Evolutionary conservation across 2,888 invertebrate species (phyloP).

Genomic region (Drosophila villosipedis): DNA sequence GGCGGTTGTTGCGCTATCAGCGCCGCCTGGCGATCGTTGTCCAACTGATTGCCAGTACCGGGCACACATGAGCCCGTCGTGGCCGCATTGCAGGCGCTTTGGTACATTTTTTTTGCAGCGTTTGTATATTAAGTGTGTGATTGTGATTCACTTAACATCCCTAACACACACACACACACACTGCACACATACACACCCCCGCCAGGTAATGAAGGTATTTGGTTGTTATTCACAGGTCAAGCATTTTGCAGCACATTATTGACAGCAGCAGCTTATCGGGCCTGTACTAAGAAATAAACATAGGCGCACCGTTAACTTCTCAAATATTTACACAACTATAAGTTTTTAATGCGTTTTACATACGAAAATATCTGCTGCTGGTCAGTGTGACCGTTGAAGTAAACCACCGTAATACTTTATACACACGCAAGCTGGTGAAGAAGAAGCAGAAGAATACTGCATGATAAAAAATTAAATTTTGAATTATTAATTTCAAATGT

Average conservation of each 20-base stretch:
- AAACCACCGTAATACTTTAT: slow-evolving; percentile 21
- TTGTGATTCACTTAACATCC: slow-evolving; percentile 76
- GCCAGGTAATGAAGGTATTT: slow-evolving; percentile 56
- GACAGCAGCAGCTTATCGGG: slow-evolving; percentile 31
- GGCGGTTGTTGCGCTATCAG: slow-evolving; percentile 88
- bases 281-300: slow-evolving; percentile 48
- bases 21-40: slow-evolving; percentile 84
- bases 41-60: slow-evolving; percentile 88
- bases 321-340: slow-evolving; percentile 51
- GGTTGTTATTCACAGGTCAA: slow-evolving; percentile 49
- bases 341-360: slow-evolving; percentile 71
- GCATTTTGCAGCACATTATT: slow-evolving; percentile 50
- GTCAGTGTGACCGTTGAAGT: slow-evolving; percentile 45
- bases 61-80: slow-evolving; percentile 88
- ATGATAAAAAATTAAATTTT: background rate
- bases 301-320: slow-evolving; percentile 29
- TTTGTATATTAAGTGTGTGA: slow-evolving; percentile 52
- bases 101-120: slow-evolving; percentile 87
- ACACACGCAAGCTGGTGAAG: background rate
- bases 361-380: slow-evolving; percentile 63
- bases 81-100: slow-evolving; percentile 90
- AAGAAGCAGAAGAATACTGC: background rate
- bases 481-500: background rate
- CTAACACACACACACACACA: slow-evolving; percentile 47
- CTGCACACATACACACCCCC: slow-evolving; percentile 51